Base-by-base conservation (phyloP, 1,140 invertebrate genomes). In the Trichomalopsis sarcophagae region DNA sequence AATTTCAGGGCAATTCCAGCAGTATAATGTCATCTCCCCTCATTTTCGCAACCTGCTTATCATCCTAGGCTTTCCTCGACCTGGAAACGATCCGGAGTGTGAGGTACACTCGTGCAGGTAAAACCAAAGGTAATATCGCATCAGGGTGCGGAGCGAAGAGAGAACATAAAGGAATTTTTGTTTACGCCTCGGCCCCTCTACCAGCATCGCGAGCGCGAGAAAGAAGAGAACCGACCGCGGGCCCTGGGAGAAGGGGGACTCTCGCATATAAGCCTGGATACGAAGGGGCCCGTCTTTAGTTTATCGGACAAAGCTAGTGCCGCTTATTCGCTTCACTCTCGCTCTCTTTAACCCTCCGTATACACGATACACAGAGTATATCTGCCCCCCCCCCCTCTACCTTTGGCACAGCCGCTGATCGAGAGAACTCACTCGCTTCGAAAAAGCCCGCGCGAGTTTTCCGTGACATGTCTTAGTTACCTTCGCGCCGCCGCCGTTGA, bases 221-320 rank as follows among this genome's bases (percentile, higher is more conserved):
- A 14, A 89, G 21, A 86, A 89, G 68, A 71, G 47, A 71, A 73
- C 81, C 66, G 21, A 86, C 66, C 77, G 81, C 77, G 81, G 75
- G 88, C 86, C 83, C 86, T 87, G 83, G 33, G 91, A 90, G 91
- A 90, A 91, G 91, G 92, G 92, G 90, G 27, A 27, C 69, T 82
- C 86, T 89, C 87, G 89, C 90, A 92, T 93, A 93, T 93, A 93
- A 93, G 92, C 91, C 89, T 89, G 91, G 91, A 92, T 92, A 92
- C 91, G 91, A 91, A 89, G 90, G 89, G 81, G 78, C 85, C 86
- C 84, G 90, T 88, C 87, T 89, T 91, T 91, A 92, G 91, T 91
- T 89, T 90, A 91, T 87, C 82, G 85, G 55, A 88, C 62, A 86
- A 87, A 86, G 69, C 76, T 50, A 27, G 40, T 1, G 36, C 47